phyloP scores from a whole-genome alignment of 2,797 vertebrate species.

The Rhinella marina region DNA sequence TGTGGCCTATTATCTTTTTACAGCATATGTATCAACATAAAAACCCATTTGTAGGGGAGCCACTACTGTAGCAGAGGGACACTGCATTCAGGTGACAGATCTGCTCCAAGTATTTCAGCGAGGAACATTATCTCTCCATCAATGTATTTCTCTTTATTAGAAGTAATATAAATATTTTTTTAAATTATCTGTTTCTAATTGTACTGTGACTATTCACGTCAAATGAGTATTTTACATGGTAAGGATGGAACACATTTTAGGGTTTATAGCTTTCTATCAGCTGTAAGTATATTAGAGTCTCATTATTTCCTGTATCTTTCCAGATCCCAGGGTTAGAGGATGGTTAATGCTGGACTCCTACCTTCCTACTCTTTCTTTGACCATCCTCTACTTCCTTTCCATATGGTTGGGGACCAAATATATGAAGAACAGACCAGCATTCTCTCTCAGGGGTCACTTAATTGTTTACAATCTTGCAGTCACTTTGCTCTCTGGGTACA shows the following conservation, averaged over 20 bases:
- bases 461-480: constrained; percentile 83
- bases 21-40: no score
- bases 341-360: constrained; percentile 88
- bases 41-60: no score
- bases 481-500: constrained; percentile 84
- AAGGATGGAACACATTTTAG: constrained; percentile 2
- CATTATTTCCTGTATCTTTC: constrained; percentile 53
- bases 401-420: constrained; percentile 82
- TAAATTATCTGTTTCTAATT: constrained; percentile 35
- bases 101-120: background rate
- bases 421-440: constrained; percentile 82
- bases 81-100: background rate
- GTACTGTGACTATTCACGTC: constrained; percentile 35
- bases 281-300: background rate
- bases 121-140: background rate
- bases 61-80: background rate
- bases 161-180: constrained; percentile 4
- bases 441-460: constrained; percentile 79
- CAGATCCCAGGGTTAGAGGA: constrained; percentile 85
- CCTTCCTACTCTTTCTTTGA: constrained; percentile 81
- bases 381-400: constrained; percentile 78
- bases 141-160: constrained; percentile 2
- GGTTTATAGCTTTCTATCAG: background rate
- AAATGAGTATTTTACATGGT: constrained; percentile 45
- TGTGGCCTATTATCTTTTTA: no score